Base-by-base conservation (phyloP, 2,113 vertebrate species). In the human region DNA sequence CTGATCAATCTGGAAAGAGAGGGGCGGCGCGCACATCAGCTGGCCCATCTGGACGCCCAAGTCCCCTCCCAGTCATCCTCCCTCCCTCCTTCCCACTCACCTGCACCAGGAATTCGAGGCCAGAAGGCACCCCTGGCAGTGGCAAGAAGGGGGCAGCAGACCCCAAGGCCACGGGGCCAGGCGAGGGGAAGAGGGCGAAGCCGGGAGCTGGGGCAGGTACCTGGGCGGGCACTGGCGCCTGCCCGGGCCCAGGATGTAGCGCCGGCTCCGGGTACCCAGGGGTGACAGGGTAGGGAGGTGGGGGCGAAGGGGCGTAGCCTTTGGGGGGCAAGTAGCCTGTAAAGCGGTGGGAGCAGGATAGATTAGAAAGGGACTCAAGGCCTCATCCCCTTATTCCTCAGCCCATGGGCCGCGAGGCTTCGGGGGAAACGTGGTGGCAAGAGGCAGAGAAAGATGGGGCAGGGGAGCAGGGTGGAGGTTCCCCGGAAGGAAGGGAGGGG, bases 101-200 rank as follows among this genome's bases (percentile, higher is more conserved):
- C 99, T 99, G 99, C 48, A 98, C 98, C 85, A 99, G 99, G 97
- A 99, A 99, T 92, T 99, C 99, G 0, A 99, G 98, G 18, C 99
- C 99, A 0, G 99, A 98, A 20, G 99, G 99, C 35, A 99, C 98
- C 3, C 99, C 99, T 0, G 98, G 98, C 66, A 98, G 94, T 3
- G 98, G 97, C 6, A 98, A 88, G 9, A 98, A 87, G 35, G 98
- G 96, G 2, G 76, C 97, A 52, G 93, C 90, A 76, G 96, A 55
- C 17, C 86, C 91, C 0, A 92, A 92, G 86, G 94, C 98, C 97
- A 59, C 85, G 79, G 35, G 98, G 98, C 75, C 93, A 4, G 97
- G 81, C 0, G 95, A 96, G 35, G 98, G 98, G 84, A 96, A 98
- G 66, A 99, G 93, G 48, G 98, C 98, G 90, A 99, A 99, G 61